Percentiles rank a stretch among this genome's conserved stretches.
Conservation (phyloP, 1,140 invertebrate genomes). For the Parasteatoda tepidariorum region DNA sequence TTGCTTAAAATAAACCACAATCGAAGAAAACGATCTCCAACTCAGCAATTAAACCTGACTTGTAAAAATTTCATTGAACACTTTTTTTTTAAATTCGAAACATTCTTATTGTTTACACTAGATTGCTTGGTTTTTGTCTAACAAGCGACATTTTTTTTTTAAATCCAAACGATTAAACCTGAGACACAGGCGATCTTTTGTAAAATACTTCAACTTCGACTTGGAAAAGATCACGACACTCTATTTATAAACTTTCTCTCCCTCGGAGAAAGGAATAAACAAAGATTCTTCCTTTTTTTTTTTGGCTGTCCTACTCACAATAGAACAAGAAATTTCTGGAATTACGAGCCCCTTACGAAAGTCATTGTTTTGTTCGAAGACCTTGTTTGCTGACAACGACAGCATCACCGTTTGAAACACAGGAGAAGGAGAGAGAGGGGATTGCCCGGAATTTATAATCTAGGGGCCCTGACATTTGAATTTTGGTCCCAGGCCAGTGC, state of each 20-base stretch:
- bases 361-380: constrained; percentile 12
- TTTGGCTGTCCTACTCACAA: background rate
- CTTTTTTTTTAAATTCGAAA: background rate
- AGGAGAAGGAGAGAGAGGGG: background rate
- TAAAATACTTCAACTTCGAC: background rate
- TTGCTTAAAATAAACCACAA: background rate
- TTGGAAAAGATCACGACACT: background rate
- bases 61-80: background rate
- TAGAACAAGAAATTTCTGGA: constrained; percentile 27
- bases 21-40: background rate
- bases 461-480: constrained; percentile 28
- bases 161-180: background rate
- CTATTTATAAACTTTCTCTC: background rate
- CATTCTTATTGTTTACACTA: background rate
- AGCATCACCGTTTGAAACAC: background rate
- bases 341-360: constrained; percentile 10
- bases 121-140: background rate
- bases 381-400: background rate
- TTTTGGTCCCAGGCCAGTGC: constrained; percentile 35
- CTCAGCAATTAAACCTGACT: background rate
- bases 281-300: background rate
- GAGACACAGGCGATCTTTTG: background rate
- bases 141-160: background rate
- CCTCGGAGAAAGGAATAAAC: background rate
- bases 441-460: constrained; percentile 25